Evolutionary conservation across 2,797 vertebrate species (phyloP).

Genomic region (Periparus ater): DNA sequence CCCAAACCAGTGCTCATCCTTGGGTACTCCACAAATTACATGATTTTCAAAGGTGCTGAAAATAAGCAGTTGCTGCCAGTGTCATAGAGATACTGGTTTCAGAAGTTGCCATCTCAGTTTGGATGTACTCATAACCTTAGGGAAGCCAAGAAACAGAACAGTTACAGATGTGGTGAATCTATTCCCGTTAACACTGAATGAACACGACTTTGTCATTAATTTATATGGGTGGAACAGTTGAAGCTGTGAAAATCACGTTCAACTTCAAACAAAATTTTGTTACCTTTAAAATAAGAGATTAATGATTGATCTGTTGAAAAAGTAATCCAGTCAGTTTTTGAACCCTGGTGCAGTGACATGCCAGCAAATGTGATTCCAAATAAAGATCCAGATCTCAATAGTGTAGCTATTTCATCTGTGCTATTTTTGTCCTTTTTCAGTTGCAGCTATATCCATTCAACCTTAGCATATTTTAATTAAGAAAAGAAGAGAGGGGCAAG

Average conservation of each 20-base stretch:
- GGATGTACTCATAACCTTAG: background rate
- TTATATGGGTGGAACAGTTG: background rate
- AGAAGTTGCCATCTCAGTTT: background rate
- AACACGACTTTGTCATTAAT: background rate
- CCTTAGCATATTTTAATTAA: conserved; percentile 16
- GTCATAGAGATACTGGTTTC: background rate
- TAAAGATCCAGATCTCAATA: background rate
- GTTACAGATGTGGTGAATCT: background rate
- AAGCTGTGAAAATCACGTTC: background rate
- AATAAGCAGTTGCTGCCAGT: background rate
- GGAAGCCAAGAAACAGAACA: background rate
- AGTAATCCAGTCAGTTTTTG: background rate
- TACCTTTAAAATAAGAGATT: background rate
- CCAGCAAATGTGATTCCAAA: background rate
- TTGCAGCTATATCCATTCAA: background rate
- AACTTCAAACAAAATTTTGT: background rate
- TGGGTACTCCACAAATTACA: background rate
- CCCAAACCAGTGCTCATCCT: background rate
- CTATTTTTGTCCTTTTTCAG: background rate
- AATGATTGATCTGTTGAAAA: conserved; percentile 2
- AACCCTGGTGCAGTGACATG: background rate
- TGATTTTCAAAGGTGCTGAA: background rate
- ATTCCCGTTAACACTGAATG: background rate
- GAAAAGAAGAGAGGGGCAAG: background rate
- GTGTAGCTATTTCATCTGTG: background rate